Percentiles rank a stretch among this genome's conserved stretches.
Evolutionary conservation across 2,113 vertebrate genomes (phyloP).

Genomic region (Anthoscopus minutus): DNA sequence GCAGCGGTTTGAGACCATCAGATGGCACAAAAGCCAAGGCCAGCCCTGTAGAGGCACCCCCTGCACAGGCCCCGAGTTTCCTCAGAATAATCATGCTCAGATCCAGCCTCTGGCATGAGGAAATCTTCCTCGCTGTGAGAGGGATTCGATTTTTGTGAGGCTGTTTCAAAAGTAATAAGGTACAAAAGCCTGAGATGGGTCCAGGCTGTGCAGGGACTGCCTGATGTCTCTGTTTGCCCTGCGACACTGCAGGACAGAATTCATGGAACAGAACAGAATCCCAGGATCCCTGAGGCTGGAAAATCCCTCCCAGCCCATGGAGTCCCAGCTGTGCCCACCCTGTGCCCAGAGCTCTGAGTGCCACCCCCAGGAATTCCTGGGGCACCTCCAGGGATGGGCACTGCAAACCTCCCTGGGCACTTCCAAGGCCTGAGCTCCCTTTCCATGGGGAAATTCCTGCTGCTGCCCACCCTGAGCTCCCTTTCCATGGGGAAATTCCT

Average conservation of each 20-base stretch:
- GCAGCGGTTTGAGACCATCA: too few relatives aligned
- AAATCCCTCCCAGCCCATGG: neutral
- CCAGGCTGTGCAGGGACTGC: neutral
- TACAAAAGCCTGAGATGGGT: neutral
- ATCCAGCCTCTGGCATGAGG: neutral
- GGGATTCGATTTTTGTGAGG: neutral
- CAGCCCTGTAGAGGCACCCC: neutral
- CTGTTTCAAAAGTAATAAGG: fast-evolving
- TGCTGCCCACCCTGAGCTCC: neutral
- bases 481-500: neutral
- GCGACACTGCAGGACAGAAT: neutral
- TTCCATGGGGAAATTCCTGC: neutral
- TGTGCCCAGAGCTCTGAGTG: neutral
- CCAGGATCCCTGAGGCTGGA: neutral
- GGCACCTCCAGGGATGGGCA: neutral
- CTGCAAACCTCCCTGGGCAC: neutral
- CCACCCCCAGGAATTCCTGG: neutral
- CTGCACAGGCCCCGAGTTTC: fast-evolving
- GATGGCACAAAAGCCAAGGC: neutral
- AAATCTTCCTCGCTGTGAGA: neutral
- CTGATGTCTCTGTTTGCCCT: neutral
- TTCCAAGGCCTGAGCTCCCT: neutral
- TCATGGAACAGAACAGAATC: neutral
- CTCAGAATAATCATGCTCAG: neutral
- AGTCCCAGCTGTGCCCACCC: neutral